Base-by-base conservation (phyloP, 2,888 invertebrate genomes). In the Campoplex nolae region DNA sequence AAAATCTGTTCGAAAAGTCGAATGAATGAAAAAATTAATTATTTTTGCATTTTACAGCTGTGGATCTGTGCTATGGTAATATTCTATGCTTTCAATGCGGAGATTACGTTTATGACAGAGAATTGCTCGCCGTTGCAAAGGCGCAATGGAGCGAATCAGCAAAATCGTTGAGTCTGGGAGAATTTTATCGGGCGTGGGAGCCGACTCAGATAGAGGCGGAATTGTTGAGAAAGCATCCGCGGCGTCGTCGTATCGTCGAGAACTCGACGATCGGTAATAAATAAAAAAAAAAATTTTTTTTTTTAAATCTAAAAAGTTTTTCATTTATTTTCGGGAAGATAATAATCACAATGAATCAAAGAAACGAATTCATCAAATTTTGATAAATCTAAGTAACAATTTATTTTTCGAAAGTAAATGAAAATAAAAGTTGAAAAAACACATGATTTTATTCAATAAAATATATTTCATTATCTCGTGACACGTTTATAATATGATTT, bases 31-130 rank as follows among this genome's bases (percentile, higher is more conserved):
- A 11, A 23, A 51, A 11, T n/a, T 18, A n/a, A 68, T 79, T 75
- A 28, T 16, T 75, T 82, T 67, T 13, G 11, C 13, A 9, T 16
- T 73, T 84, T 93, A 2, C 92, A 95, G 97, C 98, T 84, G 96
- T 99, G 91, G 99, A 99, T 93, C 95, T 99, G 75, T 96, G 96
- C 80, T 98, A 98, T 95, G 99, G 99, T 68, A 97, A 98, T 93
- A 96, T 99, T 13, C 97, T 97, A 94, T 99, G 99, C 94, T 97
- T 97, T 92, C 96, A 97, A 92, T 99, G 99, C 94, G 96, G 97
- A 88, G 99, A 99, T 94, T 99, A 98, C 94, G 97, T 99, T 75
- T 99, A 99, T 95, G 98, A 98, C 93, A 95, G 96, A 86, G 97
- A 98, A 90, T 84, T 94, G 74, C 89, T 95, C 89, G 90, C 92